These are phyloP conservation scores for Cyanoderma ruficeps DNA, from an alignment of 2,113 vertebrate species.

Conservation along the genomic window DNA sequence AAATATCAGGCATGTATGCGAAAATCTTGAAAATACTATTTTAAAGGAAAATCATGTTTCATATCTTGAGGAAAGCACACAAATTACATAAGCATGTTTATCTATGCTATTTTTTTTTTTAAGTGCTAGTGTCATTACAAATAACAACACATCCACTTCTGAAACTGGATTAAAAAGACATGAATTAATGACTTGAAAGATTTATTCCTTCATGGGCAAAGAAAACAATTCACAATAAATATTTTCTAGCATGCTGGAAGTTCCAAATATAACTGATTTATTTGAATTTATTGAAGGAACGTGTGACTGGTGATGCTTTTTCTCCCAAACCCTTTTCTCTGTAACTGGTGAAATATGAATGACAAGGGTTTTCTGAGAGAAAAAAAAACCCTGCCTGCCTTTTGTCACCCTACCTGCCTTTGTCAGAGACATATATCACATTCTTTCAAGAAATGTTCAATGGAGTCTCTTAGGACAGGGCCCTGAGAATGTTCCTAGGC, in stretches of 20 bases:
- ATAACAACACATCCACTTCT: conserved; percentile 39
- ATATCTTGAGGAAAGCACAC: neutral
- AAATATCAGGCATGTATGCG: neutral
- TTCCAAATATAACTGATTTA: neutral
- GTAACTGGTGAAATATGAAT: neutral
- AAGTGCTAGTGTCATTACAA: neutral
- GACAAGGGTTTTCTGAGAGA: neutral
- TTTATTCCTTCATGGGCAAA: neutral
- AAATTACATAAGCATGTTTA: neutral
- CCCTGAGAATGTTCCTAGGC: neutral
- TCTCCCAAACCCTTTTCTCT: neutral
- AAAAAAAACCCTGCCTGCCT: neutral
- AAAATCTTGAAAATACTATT: neutral
- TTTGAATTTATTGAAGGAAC: conserved; percentile 6
- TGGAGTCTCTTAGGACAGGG: neutral
- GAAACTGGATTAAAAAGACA: neutral
- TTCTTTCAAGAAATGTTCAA: neutral
- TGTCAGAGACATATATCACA: neutral
- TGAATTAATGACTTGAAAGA: neutral
- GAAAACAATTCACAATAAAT: neutral
- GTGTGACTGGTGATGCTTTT: neutral
- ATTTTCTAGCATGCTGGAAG: conserved; percentile 21
- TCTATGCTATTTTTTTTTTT: neutral
- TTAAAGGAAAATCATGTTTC: neutral
- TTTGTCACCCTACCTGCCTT: neutral